Evolutionary conservation across 2,888 invertebrate genomes (phyloP), one percentile per base, ranked within the genome.

Genomic region (Ormyrus pomaceus): DNA sequence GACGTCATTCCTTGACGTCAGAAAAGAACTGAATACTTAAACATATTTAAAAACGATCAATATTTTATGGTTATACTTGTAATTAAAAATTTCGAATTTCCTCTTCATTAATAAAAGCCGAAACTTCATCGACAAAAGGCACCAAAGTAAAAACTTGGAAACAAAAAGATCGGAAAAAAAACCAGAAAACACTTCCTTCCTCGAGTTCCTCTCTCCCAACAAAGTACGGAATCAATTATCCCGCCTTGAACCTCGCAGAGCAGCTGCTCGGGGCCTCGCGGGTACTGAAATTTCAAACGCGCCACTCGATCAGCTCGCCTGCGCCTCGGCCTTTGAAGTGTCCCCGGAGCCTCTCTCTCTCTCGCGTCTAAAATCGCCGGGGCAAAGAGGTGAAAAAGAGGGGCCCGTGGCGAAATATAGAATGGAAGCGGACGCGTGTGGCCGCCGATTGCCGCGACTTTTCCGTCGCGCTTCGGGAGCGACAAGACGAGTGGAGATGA

Each of bases 281-380:
- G 45, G 6, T 50, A 56, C 65, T 75, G 75, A 75, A 75, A 75
- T 75, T 76, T 69, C 69, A 76, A 76, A 76, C 69, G 69, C n/a
- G 69, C 69, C 56, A 69, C 62, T 69, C 55, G 76, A 69, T 69
- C 76, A 56, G 76, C 53, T 50, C 48, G 8, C 64, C 55, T 53
- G 19, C 53, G 55, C 53, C 19, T 34, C 69, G 11, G 19, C 55
- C 69, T 69, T 76, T 76, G 76, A 75, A 62, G 66, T 75, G 51
- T 48, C 53, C 8, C 45, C 6, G 19, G n/a, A 64, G 56, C 48
- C 64, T 19, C 50, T 58, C n/a, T n/a, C 50, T 59, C 19, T 19
- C 19, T 19, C 19, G 13, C 48, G 45, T 45, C 34, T 5, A 48
- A 55, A 74, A 65, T 56, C 56, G 56, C 19, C 19, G 19, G 19